Conservation (phyloP, 1,140 invertebrate genomes). For the Heliconius congener region DNA sequence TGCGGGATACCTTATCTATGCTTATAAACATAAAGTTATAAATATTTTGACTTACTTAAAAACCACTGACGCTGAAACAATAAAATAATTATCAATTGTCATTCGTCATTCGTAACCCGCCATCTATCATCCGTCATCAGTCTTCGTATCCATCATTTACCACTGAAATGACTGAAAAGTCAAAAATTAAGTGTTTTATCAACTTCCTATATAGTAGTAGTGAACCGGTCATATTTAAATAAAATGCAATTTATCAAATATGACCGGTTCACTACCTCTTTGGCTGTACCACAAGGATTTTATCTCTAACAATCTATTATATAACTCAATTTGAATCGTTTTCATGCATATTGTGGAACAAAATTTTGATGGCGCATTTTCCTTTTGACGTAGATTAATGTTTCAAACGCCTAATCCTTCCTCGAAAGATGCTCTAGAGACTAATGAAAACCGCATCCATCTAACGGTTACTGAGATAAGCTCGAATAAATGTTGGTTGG, state of each 20-base stretch:
- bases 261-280: neutral
- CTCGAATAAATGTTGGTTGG: conserved; percentile 23
- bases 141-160: too few relatives aligned
- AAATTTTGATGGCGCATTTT: conserved; percentile 18
- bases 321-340: conserved; percentile 20
- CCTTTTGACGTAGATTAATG: conserved; percentile 36
- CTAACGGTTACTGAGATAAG: conserved; percentile 30
- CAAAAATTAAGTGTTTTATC: neutral
- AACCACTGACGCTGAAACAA: too few relatives aligned
- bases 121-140: too few relatives aligned
- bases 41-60: too few relatives aligned
- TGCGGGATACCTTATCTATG: too few relatives aligned
- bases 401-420: conserved; percentile 31
- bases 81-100: too few relatives aligned
- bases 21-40: too few relatives aligned
- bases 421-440: conserved; percentile 34
- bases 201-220: neutral
- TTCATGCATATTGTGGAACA: conserved; percentile 7
- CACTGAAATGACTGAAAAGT: too few relatives aligned
- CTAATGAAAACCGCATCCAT: conserved; percentile 37
- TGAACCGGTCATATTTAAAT: too few relatives aligned
- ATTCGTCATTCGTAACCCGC: too few relatives aligned
- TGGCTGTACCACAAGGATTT: neutral
- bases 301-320: conserved; percentile 7
- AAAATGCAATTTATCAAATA: neutral